These are phyloP conservation scores for Rhagoletis zephyria DNA, from an alignment of 1,140 invertebrate species.

Conservation along the genomic window DNA sequence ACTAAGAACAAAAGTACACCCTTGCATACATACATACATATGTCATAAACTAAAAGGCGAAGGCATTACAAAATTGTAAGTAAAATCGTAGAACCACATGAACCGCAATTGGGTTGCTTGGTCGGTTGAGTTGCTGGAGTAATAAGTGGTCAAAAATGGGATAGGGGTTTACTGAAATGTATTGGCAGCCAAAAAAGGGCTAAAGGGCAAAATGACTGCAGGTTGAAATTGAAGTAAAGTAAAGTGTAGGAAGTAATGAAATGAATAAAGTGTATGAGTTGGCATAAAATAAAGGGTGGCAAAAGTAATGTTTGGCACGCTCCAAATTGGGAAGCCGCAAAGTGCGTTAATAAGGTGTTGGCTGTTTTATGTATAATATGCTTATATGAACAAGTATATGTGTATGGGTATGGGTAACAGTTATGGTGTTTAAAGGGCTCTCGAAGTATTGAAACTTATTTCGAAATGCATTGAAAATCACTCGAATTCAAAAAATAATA, in stretches of 20 bases:
- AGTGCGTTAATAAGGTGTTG: slow-evolving; percentile 37
- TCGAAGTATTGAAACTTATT: too few species aligned
- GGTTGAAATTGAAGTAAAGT: neutral
- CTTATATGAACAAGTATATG: neutral
- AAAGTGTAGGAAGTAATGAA: slow-evolving; percentile 19
- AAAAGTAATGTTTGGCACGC: neutral
- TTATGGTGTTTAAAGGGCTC: too few species aligned
- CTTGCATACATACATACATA: neutral
- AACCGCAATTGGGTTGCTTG: slow-evolving; percentile 45
- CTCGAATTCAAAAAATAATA: too few species aligned
- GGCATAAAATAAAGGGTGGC: neutral
- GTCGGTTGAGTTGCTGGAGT: slow-evolving; percentile 28
- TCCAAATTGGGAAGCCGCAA: slow-evolving; percentile 23
- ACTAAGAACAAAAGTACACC: neutral
- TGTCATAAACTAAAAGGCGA: slow-evolving; percentile 36
- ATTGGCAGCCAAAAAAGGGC: neutral
- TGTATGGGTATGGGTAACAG: neutral
- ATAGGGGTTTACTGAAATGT: neutral
- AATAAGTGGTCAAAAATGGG: slow-evolving; percentile 20
- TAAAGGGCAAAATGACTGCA: neutral
- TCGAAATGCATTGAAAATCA: too few species aligned
- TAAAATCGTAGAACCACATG: slow-evolving; percentile 20
- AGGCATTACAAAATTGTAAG: slow-evolving; percentile 20
- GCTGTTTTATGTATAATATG: neutral
- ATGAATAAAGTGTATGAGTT: neutral